Percentiles rank a stretch among this genome's conserved stretches.
These are phyloP conservation scores for Solenopsis fugax DNA, from an alignment of 1,140 invertebrate species.

Conservation along the genomic window DNA sequence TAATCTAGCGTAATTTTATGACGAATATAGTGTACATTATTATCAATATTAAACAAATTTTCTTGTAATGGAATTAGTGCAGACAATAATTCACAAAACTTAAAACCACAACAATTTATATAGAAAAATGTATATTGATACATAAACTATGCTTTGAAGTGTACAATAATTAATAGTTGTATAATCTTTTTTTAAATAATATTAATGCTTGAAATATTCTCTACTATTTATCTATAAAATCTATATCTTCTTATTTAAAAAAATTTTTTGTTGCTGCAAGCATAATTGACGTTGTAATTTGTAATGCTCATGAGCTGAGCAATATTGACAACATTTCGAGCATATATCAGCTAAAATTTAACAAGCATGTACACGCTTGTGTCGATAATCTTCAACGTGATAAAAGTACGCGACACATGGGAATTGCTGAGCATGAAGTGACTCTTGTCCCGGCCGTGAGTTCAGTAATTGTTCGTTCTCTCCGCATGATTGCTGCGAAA, in stretches of 20 bases:
- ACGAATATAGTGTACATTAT: conserved; percentile 8
- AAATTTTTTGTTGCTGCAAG: neutral
- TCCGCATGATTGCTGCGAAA: conserved; percentile 49
- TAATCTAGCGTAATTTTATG: too few relatives aligned
- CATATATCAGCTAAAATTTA: conserved; percentile 52
- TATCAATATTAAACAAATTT: conserved; percentile 2
- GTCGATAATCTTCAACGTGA: conserved; percentile 51
- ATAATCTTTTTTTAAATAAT: neutral
- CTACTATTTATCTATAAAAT: neutral
- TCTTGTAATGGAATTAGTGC: conserved; percentile 6
- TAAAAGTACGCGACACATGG: conserved; percentile 37
- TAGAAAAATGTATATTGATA: neutral
- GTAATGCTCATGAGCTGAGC: conserved; percentile 11
- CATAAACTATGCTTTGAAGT: neutral
- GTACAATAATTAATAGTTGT: neutral
- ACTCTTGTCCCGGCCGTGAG: conserved; percentile 38
- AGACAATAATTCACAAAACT: neutral
- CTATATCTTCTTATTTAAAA: neutral
- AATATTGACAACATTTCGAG: conserved; percentile 41
- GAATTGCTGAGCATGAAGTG: conserved; percentile 52
- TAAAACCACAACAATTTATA: neutral
- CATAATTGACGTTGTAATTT: conserved; percentile 13
- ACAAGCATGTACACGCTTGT: conserved; percentile 26
- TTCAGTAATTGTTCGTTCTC: conserved; percentile 58
- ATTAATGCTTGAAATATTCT: neutral